These are phyloP conservation scores for Mizuhopecten yessoensis DNA, from an alignment of 1,140 invertebrate species.

Conservation along the genomic window DNA sequence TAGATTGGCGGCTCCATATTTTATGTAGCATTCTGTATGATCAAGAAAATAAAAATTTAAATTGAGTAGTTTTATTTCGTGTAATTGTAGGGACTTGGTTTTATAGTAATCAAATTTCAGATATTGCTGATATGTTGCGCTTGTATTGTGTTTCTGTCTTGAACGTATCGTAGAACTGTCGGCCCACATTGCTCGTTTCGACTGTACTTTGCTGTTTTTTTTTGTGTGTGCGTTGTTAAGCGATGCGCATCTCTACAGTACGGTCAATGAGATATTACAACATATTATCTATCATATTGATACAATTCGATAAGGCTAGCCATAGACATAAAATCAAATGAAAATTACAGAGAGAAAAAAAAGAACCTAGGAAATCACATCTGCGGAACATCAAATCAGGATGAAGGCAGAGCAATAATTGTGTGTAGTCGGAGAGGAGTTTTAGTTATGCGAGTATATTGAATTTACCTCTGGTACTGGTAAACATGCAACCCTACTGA, in stretches of 20 bases:
- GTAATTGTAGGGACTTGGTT: background rate
- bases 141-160: background rate
- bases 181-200: background rate
- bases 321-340: slow-evolving; percentile 6
- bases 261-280: background rate
- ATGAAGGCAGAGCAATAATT: background rate
- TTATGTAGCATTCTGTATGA: slow-evolving; percentile 21
- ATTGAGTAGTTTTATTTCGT: background rate
- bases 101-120: background rate
- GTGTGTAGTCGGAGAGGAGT: slow-evolving; percentile 7
- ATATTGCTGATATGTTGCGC: background rate
- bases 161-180: background rate
- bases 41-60: slow-evolving; percentile 36
- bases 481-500: slow-evolving; percentile 25
- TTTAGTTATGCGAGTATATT: slow-evolving; percentile 28
- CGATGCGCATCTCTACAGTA: slow-evolving; percentile 6
- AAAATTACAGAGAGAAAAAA: background rate
- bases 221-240: background rate
- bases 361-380: slow-evolving; percentile 9
- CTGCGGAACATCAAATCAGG: slow-evolving; percentile 29
- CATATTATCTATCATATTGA: slow-evolving; percentile 22
- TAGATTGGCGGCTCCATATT: background rate
- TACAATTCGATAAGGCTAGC: slow-evolving; percentile 24
- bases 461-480: slow-evolving; percentile 12
- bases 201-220: background rate